phyloP scores from a whole-genome alignment of 37 sponge, comb jelly and placozoan species.

The Chondrilla cf. caribensis region DNA sequence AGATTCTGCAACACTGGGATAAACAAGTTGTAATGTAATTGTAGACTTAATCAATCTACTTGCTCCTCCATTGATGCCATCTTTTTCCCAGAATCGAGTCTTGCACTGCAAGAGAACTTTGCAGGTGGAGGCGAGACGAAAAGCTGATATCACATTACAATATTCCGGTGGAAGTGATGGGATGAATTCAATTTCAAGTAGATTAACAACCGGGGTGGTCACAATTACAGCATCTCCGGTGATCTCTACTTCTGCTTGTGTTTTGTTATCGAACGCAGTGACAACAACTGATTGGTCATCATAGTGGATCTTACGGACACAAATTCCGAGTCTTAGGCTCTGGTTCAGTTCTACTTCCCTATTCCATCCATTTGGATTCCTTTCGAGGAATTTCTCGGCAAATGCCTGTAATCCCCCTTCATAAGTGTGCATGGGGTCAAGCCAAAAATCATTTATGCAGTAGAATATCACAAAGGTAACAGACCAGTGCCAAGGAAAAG shows the following conservation, averaged over 20 bases:
- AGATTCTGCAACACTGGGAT: conserved; percentile 23
- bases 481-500: conserved; percentile 16
- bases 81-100: conserved; percentile 48
- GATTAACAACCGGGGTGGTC: conserved; percentile 39
- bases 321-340: not conserved
- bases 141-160: conserved; percentile 9
- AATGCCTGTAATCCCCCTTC: conserved; percentile 39
- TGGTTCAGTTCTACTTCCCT: not conserved
- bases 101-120: conserved; percentile 52
- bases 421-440: conserved; percentile 45
- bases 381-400: conserved; percentile 31
- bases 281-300: not conserved
- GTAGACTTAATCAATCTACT: conserved; percentile 23
- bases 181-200: conserved; percentile 27
- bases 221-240: conserved; percentile 48
- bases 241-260: not conserved
- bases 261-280: conserved; percentile 9
- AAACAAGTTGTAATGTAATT: conserved; percentile 30
- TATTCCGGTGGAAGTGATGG: not conserved
- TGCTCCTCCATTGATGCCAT: conserved; percentile 42
- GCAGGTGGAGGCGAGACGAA: conserved; percentile 24
- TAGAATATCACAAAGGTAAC: conserved; percentile 28
- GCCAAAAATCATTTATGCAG: conserved; percentile 43
- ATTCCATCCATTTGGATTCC: not conserved
- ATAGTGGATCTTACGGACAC: conserved; percentile 22